These are phyloP conservation scores for Cotesia congregata DNA, from an alignment of 2,888 invertebrate species.

Conservation along the genomic window DNA sequence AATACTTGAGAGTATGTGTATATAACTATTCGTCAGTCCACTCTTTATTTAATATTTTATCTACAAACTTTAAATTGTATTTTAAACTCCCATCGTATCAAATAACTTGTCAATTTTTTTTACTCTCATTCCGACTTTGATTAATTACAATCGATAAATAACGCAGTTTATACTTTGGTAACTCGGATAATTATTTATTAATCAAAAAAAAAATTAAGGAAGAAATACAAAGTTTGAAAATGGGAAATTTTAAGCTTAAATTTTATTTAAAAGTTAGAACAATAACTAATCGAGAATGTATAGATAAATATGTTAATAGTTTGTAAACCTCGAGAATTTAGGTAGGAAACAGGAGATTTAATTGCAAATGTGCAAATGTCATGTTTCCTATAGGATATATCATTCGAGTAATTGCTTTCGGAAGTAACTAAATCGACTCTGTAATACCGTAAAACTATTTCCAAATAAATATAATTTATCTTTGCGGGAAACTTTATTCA, in stretches of 20 bases:
- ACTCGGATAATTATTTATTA: no score
- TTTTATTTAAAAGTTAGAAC: not conserved
- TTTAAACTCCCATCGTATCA: not conserved
- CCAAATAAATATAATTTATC: no score
- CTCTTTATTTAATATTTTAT: not conserved
- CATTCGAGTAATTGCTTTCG: not conserved
- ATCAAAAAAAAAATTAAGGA: no score
- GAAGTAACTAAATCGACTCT: not conserved
- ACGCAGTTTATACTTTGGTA: not conserved
- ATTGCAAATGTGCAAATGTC: not conserved
- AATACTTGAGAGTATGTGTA: not conserved
- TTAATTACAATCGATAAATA: not conserved
- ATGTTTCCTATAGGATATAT: not conserved
- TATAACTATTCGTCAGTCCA: not conserved
- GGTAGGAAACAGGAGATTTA: not conserved
- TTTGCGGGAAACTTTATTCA: no score
- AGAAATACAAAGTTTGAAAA: no score
- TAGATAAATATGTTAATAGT: not conserved
- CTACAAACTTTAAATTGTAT: not conserved
- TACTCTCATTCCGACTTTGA: not conserved
- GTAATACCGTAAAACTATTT: no score
- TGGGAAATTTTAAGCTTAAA: not conserved
- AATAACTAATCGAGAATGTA: not conserved
- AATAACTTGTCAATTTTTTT: conserved; percentile 1
- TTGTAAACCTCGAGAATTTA: not conserved